These are phyloP conservation scores for Brachionus calyciflorus DNA, from an alignment of 1,140 invertebrate species.

Conservation along the genomic window DNA sequence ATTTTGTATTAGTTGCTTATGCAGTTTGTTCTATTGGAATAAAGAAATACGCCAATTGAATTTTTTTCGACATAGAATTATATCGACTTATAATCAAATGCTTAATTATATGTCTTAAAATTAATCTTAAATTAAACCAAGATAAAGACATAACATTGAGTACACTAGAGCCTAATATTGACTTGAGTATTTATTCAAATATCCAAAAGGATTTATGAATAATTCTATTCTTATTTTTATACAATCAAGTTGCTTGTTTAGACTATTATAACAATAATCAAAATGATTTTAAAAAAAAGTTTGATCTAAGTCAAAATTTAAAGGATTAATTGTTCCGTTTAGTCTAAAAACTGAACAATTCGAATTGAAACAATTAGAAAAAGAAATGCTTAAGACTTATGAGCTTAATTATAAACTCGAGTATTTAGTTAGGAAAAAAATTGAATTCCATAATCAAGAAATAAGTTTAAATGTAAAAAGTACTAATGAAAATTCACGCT, in stretches of 20 bases:
- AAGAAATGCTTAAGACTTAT: conserved; percentile 11
- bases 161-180: background rate
- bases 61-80: conserved; percentile 22
- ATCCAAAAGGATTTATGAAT: conserved; percentile 19
- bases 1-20: conserved; percentile 19
- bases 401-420: background rate
- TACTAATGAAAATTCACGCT: background rate
- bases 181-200: background rate
- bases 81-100: conserved; percentile 17
- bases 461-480: conserved; percentile 13
- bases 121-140: background rate
- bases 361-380: conserved; percentile 18
- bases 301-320: conserved; percentile 23
- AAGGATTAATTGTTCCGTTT: background rate
- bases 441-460: conserved; percentile 5
- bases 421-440: background rate
- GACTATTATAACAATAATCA: conserved; percentile 15
- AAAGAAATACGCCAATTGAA: conserved; percentile 24
- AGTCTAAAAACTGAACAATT: background rate
- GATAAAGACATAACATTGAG: conserved; percentile 27
- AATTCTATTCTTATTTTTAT: conserved; percentile 17
- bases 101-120: conserved; percentile 19
- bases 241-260: conserved; percentile 18
- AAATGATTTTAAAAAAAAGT: background rate
- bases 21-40: conserved; percentile 29